Percentiles rank a stretch among this genome's conserved stretches.
These are phyloP conservation scores for Catocala sponsa DNA, from an alignment of 2,888 invertebrate species.

Conservation along the genomic window DNA sequence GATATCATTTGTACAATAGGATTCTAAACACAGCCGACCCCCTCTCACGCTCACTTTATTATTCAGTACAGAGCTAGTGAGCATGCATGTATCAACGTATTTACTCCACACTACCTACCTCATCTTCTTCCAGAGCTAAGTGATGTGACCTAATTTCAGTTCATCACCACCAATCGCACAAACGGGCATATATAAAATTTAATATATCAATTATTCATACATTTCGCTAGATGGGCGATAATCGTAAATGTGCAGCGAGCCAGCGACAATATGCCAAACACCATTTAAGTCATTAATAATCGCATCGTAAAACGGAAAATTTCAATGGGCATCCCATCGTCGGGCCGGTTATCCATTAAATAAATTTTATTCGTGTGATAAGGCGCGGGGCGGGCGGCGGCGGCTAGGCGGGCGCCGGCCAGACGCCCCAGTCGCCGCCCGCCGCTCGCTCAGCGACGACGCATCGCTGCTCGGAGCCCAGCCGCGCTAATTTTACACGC, in stretches of 20 bases:
- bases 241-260: slow-evolving; percentile 53
- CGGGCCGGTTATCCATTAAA: slow-evolving; percentile 83
- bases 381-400: slow-evolving; percentile 80
- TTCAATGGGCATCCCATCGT: slow-evolving; percentile 78
- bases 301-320: slow-evolving; percentile 71
- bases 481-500: slow-evolving; percentile 80
- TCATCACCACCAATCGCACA: slow-evolving; percentile 19
- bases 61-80: slow-evolving; percentile 13
- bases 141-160: slow-evolving; percentile 40
- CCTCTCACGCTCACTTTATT: slow-evolving; percentile 9
- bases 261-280: slow-evolving; percentile 63
- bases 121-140: slow-evolving; percentile 12
- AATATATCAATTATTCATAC: slow-evolving; percentile 30
- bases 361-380: slow-evolving; percentile 86
- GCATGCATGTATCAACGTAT: slow-evolving; percentile 6
- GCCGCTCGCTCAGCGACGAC: slow-evolving; percentile 70
- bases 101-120: neutral
- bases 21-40: slow-evolving; percentile 1
- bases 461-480: slow-evolving; percentile 62
- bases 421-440: slow-evolving; percentile 81
- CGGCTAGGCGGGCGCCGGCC: slow-evolving; percentile 77
- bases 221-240: slow-evolving; percentile 26
- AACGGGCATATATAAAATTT: slow-evolving; percentile 26
- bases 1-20: slow-evolving; percentile 4
- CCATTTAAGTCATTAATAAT: slow-evolving; percentile 72